phyloP scores from a whole-genome alignment of 2,888 invertebrate genomes.

The Ennomos fuscantarius region DNA sequence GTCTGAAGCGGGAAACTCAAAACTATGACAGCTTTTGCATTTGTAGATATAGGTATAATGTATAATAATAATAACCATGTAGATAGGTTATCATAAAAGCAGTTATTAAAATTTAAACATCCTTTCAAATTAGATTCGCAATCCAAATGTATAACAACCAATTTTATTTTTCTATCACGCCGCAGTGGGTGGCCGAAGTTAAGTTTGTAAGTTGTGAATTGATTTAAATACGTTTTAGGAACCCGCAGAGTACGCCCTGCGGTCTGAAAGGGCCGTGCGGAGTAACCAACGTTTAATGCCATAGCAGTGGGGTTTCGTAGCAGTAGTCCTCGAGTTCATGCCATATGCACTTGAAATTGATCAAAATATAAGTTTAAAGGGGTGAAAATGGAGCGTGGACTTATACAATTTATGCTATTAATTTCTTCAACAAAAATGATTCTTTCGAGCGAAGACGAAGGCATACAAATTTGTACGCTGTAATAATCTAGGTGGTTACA shows the following conservation, averaged over 20 bases:
- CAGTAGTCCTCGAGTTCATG: slow-evolving; percentile 1
- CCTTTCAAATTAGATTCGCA: slow-evolving; percentile 8
- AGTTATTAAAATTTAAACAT: not conserved
- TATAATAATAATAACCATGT: no score
- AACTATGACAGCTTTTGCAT: no score
- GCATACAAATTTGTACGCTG: no score
- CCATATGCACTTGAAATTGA: slow-evolving; percentile 3
- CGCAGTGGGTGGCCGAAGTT: slow-evolving; percentile 25
- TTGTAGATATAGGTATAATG: no score
- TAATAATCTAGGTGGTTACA: no score
- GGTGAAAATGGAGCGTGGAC: no score
- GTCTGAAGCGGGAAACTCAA: no score
- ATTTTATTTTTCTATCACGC: slow-evolving; percentile 10
- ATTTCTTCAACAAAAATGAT: no score
- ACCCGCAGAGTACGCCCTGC: slow-evolving; percentile 76
- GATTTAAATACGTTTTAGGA: slow-evolving; percentile 51
- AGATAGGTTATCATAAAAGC: no score
- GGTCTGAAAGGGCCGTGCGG: slow-evolving; percentile 56
- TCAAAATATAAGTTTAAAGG: slow-evolving; percentile 4
- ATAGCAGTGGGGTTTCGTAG: slow-evolving; percentile 52
- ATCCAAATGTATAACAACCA: slow-evolving; percentile 4
- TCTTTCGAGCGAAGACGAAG: no score
- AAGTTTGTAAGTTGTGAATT: slow-evolving; percentile 48
- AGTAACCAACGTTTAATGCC: slow-evolving; percentile 59
- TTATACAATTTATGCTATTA: no score